Base-by-base conservation (phyloP, 2,797 vertebrate species). In the Macropus fuliginosus region DNA sequence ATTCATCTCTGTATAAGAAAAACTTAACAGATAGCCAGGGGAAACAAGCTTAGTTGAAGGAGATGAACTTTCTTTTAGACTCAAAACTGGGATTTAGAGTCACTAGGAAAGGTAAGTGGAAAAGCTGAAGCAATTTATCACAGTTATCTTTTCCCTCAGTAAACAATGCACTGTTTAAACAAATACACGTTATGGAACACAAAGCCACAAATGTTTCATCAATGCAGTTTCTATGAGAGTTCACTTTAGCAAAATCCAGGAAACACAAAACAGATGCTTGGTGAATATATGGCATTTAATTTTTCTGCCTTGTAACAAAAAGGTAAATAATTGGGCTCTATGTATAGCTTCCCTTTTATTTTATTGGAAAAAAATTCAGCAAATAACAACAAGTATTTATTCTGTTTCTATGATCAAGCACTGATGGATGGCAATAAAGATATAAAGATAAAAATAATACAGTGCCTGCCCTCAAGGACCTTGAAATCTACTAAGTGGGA, bases 141-240 rank as follows among this genome's bases (percentile, higher is more conserved):
- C 91, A 96, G 97, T 95, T 98, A 98, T 98, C 98, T 98, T 98
- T 98, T 96, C 97, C 97, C 96, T 62, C 96, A 96, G 98, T 98
- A 98, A 98, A 96, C 95, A 97, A 97, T 98, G 96, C 96, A 97
- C 98, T 98, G 97, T 98, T 98, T 98, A 98, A 98, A 98, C 95
- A 98, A 98, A 98, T 91, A 97, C 96, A 95, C 93, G 95, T 96
- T 96, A 97, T 81, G 59, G 94, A 93, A 98, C 95, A 96, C 31
- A 94, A 97, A 98, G 95, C 94, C 92, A 66, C 96, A 98, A 98
- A 94, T 96, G 93, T 97, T 98, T 98, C 96, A 98, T 97, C 95
- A 97, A 96, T 89, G 93, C n/a, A 74, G 93, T 52, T 98, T 98
- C 97, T 94, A 92, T 28, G 91, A 46, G 94, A 66, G 56, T 91